A percentile compares a stretch with the other conserved stretches of the same genome.
These are phyloP conservation scores for Andrena trimmerana DNA, from an alignment of 2,888 invertebrate genomes.

Conservation along the genomic window DNA sequence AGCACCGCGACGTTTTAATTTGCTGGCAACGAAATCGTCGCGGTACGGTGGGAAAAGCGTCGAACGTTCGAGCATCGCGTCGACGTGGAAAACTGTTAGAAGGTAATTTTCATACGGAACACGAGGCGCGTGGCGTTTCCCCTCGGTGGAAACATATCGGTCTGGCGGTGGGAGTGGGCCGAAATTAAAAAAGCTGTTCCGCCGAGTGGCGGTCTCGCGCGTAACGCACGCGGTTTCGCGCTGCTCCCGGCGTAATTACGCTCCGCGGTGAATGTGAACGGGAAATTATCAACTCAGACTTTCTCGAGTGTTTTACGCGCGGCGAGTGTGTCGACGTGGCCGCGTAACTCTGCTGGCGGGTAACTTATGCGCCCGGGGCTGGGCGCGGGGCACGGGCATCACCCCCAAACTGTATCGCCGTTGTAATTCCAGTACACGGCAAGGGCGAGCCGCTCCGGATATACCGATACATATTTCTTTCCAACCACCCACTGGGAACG, in stretches of 20 bases:
- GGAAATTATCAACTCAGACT: constrained; percentile 57
- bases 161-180: neutral
- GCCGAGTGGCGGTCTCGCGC: constrained; percentile 10
- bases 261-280: constrained; percentile 28
- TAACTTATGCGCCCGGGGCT: neutral
- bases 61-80: neutral
- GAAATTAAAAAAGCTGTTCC: constrained; percentile 35
- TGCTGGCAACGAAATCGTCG: neutral
- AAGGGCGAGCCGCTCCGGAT: constrained; percentile 69
- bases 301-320: constrained; percentile 49
- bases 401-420: neutral
- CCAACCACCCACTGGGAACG: constrained; percentile 68
- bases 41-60: neutral
- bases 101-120: constrained; percentile 28
- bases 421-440: constrained; percentile 60
- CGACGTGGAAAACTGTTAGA: constrained; percentile 15
- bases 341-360: constrained; percentile 1
- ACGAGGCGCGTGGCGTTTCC: neutral
- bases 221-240: constrained; percentile 28
- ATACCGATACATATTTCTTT: constrained; percentile 77
- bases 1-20: constrained; percentile 11
- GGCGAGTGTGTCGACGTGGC: constrained; percentile 19
- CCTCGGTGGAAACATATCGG: constrained; percentile 7
- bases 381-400: constrained; percentile 40
- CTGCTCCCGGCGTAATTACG: constrained; percentile 52